Evolutionary conservation across 2,797 vertebrate genomes (phyloP), one percentile per base, ranked within the genome.

Genomic region (Orestias chungarensis): DNA sequence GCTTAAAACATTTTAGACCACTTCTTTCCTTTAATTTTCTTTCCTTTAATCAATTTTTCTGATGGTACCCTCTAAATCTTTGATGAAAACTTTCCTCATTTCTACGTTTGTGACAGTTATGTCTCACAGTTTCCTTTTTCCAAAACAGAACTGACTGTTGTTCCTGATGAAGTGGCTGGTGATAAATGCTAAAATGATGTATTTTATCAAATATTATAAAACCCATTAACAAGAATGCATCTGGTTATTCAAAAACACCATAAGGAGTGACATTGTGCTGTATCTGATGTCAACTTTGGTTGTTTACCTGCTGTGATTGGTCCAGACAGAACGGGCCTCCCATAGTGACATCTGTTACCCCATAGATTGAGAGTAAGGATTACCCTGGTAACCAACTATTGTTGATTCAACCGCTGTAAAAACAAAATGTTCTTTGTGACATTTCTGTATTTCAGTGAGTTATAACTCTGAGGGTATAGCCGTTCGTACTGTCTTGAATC

Each of bases 401-500:
- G n/a, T 52, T 6, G 11, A 12, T 29, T 5, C 50, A 54, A 14
- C 27, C 12, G 40, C 25, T 43, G 25, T 65, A 15, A 29, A 65
- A 52, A 62, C 64, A 66, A n/a, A 61, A 18, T 33, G 25, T 38
- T 5, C 29, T 12, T 61, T 80, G 9, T 66, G 54, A 11, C 25
- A 57, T 66, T 52, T 25, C 42, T 33, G 44, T 49, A 33, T 66
- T 72, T 25, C 27, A 17, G 52, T 40, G 66, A 68, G 54, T 42
- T 38, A 49, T 64, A 10, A 6, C 29, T 29, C 50, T n/a, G n/a
- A 49, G 31, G 35, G 11, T 40, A 59, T 11, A 64, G 65, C 18
- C 35, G 50, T 17, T 12, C 62, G 64, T 62, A 38, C 70, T 43
- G 50, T 70, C 33, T 68, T 75, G 76, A 87, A 91, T 91, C 75